Base-by-base conservation (phyloP, 2,888 invertebrate genomes). In the Lutraria lutraria region DNA sequence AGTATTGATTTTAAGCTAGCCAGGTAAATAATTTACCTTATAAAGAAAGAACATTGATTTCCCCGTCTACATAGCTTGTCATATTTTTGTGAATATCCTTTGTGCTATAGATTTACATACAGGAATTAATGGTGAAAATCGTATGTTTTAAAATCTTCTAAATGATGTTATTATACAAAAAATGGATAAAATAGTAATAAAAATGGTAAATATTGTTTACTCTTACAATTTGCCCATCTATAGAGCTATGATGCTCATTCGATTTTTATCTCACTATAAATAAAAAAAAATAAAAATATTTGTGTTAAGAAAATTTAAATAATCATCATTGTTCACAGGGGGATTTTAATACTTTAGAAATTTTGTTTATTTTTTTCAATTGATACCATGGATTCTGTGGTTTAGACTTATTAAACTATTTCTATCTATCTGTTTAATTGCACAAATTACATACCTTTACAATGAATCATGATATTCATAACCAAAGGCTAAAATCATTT, bases 21-120 rank as follows among this genome's bases (percentile, higher is more conserved):
- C 79, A 85, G 85, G 85, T 85, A 85, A 85, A 85, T 85, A 80
- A 85, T 43, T 56, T 43, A 56, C 63, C 53, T 54, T 29, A 29
- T 56, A 83, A n/a, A 60, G 53, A 85, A 34, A 60, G 25, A 31
- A 81, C 34, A 81, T 85, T 80, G 85, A 80, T 81, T 43, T 54
- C n/a, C 31, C 10, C 34, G 29, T 19, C n/a, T 0, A 85, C 79
- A 76, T 34, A 31, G 76, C 29, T 76, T 76, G 76, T 76, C 76
- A 76, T 76, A 76, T 76, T 76, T 72, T 76, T 76, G 76, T 76
- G 76, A 76, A 76, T 31, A 76, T 34, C 31, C 34, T 76, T 15
- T 19, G 31, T 76, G 76, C 29, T 76, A 31, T 31, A 16, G 76
- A 34, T 76, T 34, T 34, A 31, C 43, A 4, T 34, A 76, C 76